phyloP scores from a whole-genome alignment of 2,888 invertebrate genomes.

The Agriopis aurantiaria region DNA sequence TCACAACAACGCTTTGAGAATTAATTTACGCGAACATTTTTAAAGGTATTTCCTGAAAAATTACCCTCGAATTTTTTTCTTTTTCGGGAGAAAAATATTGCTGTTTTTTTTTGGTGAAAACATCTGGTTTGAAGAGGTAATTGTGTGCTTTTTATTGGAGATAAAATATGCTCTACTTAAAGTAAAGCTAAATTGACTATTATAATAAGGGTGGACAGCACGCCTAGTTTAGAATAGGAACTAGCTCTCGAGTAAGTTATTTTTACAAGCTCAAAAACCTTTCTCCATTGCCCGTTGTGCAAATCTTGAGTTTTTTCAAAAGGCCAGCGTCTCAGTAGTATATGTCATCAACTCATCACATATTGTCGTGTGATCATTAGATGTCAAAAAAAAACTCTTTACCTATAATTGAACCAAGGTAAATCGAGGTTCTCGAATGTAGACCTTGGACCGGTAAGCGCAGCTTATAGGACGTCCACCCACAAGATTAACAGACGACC shows the following conservation, averaged over 20 bases:
- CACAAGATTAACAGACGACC: no score
- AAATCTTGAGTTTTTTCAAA: no score
- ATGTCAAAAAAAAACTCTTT: neutral
- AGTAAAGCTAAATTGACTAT: neutral
- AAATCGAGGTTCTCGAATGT: no score
- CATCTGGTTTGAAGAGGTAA: neutral
- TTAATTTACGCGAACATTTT: conserved; percentile 35
- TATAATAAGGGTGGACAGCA: neutral
- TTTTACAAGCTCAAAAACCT: no score
- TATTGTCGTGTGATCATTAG: no score
- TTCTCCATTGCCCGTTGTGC: no score
- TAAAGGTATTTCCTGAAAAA: conserved; percentile 17
- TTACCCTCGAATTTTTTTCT: conserved; percentile 12
- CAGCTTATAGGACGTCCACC: no score
- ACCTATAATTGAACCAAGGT: neutral
- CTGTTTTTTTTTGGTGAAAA: conserved; percentile 7
- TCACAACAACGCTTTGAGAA: conserved; percentile 32
- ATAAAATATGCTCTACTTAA: neutral
- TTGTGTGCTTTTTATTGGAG: neutral
- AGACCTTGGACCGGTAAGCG: no score
- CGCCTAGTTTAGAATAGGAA: no score
- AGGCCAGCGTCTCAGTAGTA: no score
- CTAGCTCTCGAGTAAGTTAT: no score
- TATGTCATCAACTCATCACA: no score
- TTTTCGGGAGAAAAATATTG: conserved; percentile 9